These are phyloP conservation scores for Cercopithecus mona DNA, from an alignment of 2,113 vertebrate species.

Conservation along the genomic window DNA sequence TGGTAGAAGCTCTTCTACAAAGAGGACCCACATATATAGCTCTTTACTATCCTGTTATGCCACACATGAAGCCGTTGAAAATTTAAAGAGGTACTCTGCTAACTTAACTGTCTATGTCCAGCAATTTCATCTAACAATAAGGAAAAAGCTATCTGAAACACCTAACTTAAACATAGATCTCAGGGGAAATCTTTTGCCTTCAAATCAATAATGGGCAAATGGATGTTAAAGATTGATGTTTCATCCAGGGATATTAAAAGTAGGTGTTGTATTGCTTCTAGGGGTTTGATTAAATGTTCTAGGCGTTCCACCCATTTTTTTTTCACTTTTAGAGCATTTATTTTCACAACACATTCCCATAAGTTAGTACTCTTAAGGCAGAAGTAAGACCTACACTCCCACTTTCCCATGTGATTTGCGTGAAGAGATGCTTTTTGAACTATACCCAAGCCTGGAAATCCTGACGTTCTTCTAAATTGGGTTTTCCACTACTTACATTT, in stretches of 20 bases:
- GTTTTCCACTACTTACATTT: not conserved
- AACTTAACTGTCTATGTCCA: not conserved
- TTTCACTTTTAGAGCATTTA: not conserved
- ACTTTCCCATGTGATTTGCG: not conserved
- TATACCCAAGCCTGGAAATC: not conserved
- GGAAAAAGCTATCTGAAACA: not conserved
- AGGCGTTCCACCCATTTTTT: not conserved
- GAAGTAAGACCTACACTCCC: rapidly evolving
- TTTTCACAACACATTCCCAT: not conserved
- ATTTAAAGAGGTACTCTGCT: not conserved
- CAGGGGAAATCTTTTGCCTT: not conserved
- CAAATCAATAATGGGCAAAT: not conserved
- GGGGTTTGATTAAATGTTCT: not conserved
- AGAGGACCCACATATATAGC: not conserved
- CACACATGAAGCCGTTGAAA: not conserved
- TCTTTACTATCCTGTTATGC: not conserved
- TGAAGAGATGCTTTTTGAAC: not conserved
- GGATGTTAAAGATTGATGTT: not conserved
- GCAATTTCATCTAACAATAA: not conserved
- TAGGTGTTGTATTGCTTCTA: not conserved
- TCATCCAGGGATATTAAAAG: not conserved
- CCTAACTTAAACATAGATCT: not conserved
- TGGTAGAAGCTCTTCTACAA: not conserved
- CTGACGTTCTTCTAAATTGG: not conserved
- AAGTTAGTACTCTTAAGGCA: not conserved